Conservation (phyloP, 2,888 invertebrate genomes). For the Eupelmus urozonus region DNA sequence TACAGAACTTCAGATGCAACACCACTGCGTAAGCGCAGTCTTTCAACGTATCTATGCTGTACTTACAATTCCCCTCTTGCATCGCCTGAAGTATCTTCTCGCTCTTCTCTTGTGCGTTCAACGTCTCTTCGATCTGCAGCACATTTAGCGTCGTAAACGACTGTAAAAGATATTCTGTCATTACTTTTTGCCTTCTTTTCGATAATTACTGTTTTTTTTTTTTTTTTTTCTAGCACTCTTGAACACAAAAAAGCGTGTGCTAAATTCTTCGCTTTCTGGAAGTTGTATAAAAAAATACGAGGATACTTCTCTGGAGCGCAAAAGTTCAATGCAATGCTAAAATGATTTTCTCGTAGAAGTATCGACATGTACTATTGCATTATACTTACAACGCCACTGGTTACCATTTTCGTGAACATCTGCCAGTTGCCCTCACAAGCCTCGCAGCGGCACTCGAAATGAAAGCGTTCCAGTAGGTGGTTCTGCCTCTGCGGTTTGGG, state of each 20-base stretch:
- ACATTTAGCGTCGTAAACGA: background rate
- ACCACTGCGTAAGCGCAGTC: conserved; percentile 46
- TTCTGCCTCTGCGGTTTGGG: background rate
- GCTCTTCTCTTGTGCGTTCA: conserved; percentile 9
- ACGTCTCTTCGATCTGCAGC: conserved; percentile 6
- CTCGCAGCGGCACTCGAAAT: conserved; percentile 47
- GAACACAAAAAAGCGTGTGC: no score
- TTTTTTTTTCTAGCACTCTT: no score
- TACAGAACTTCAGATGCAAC: conserved; percentile 23
- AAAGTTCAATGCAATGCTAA: no score
- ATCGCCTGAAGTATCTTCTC: conserved; percentile 32
- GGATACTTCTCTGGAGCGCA: no score
- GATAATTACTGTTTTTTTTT: conserved; percentile 10
- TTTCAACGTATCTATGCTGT: conserved; percentile 2
- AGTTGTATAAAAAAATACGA: no score
- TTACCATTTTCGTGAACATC: conserved; percentile 16
- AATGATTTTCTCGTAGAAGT: no score
- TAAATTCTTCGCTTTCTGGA: no score
- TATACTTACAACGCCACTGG: conserved; percentile 29
- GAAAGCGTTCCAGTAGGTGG: conserved; percentile 16
- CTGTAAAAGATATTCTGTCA: conserved; percentile 14
- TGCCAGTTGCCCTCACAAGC: conserved; percentile 54
- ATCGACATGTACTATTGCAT: no score
- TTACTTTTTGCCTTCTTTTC: no score
- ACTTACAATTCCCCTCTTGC: background rate